Evolutionary conservation across 1,140 invertebrate genomes (phyloP).

Genomic region (Megalonaias nervosa): DNA sequence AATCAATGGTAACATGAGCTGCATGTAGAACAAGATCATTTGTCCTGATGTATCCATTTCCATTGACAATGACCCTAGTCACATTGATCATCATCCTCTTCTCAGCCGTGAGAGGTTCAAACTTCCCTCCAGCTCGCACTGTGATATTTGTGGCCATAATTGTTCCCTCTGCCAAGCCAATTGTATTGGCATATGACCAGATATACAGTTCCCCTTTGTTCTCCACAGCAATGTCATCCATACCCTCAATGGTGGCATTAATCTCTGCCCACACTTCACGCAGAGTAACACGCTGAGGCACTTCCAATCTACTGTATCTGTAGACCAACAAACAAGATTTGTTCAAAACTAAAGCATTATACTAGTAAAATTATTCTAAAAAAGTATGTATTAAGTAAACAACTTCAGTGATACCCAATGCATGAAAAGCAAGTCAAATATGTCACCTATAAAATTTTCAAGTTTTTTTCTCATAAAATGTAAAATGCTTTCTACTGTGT

Average conservation of each 20-base stretch:
- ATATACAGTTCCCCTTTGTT: slow-evolving; percentile 54
- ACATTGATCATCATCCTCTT: slow-evolving; percentile 40
- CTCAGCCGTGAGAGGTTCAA: slow-evolving; percentile 47
- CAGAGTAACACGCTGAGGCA: slow-evolving; percentile 43
- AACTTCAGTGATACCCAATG: no score
- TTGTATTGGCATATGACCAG: slow-evolving; percentile 56
- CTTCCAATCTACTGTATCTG: slow-evolving; percentile 46
- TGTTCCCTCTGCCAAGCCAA: slow-evolving; percentile 40
- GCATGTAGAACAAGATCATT: slow-evolving; percentile 52
- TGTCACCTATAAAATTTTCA: no score
- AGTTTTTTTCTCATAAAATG: no score
- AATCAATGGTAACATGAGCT: slow-evolving; percentile 56
- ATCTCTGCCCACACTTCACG: slow-evolving; percentile 58
- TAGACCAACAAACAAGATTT: background rate
- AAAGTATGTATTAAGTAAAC: no score
- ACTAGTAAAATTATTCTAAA: no score
- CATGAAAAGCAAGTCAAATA: no score
- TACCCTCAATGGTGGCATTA: slow-evolving; percentile 52
- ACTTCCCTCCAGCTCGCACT: slow-evolving; percentile 55
- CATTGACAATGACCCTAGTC: slow-evolving; percentile 49
- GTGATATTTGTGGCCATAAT: slow-evolving; percentile 47
- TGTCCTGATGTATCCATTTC: slow-evolving; percentile 52
- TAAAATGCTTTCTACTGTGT: no score
- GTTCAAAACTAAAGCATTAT: no score
- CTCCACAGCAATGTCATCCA: slow-evolving; percentile 52